phyloP scores from a whole-genome alignment of 1,140 invertebrate genomes.

The Tetramorium simillimum region DNA sequence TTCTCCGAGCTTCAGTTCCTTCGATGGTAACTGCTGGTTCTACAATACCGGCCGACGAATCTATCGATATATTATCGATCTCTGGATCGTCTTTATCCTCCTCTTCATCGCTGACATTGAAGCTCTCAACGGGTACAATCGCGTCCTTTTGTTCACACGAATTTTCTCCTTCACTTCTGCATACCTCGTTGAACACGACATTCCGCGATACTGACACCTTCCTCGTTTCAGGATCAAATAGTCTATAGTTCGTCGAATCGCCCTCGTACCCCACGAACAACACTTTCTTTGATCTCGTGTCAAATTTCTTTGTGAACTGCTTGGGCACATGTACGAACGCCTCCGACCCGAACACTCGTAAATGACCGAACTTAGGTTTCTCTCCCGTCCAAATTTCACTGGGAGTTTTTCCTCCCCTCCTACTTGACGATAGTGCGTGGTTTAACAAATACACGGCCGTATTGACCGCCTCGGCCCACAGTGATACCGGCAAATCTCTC shows the following conservation, averaged over 20 bases:
- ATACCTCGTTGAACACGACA: no score
- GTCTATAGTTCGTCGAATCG: slow-evolving; percentile 78
- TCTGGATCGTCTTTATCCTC: no score
- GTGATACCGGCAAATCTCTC: not conserved
- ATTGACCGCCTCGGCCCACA: not conserved
- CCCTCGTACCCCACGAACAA: not conserved
- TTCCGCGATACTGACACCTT: no score
- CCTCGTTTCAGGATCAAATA: slow-evolving; percentile 61
- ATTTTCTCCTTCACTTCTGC: no score
- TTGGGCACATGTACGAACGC: slow-evolving; percentile 76
- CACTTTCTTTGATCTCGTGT: slow-evolving; percentile 74
- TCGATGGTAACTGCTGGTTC: no score
- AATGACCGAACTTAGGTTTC: slow-evolving; percentile 68
- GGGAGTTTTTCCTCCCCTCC: slow-evolving; percentile 37
- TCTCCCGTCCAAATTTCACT: slow-evolving; percentile 68
- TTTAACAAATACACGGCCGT: not conserved
- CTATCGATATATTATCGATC: no score
- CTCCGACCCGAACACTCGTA: slow-evolving; percentile 77
- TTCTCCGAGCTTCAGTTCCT: no score
- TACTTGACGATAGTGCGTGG: not conserved
- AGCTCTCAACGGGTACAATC: no score
- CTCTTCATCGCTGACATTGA: no score
- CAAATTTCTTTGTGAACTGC: slow-evolving; percentile 72
- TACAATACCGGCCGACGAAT: no score
- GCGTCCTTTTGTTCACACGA: no score